Conservation (phyloP, 2,113 vertebrate genomes). For the Coregonus clupeaformis region DNA sequence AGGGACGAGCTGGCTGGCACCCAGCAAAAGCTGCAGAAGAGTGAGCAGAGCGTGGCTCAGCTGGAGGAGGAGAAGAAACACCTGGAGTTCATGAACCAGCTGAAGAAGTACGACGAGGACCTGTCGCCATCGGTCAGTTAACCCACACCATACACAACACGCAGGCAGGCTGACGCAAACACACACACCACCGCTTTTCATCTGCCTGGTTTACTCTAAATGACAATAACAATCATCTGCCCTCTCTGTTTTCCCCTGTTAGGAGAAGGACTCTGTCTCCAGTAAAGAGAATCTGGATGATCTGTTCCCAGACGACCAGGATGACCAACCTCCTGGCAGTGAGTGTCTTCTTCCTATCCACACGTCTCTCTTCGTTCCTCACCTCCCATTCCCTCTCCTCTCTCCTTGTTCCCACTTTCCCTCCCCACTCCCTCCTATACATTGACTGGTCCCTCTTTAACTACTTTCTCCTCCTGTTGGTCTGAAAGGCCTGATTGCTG, state of each 20-base stretch:
- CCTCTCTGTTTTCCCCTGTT: neutral
- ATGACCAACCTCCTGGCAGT: slow-evolving; percentile 94
- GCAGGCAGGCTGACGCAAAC: too few relatives aligned
- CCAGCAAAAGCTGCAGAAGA: slow-evolving; percentile 88
- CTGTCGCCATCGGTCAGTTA: slow-evolving; percentile 90
- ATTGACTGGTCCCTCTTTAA: too few relatives aligned
- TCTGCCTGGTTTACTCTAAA: neutral
- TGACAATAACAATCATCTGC: neutral
- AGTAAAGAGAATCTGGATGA: slow-evolving; percentile 94
- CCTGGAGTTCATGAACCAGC: slow-evolving; percentile 91
- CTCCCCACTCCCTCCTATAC: too few relatives aligned
- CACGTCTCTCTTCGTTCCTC: neutral
- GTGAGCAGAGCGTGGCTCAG: slow-evolving; percentile 89
- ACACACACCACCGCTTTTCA: neutral
- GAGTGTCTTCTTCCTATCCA: slow-evolving; percentile 57
- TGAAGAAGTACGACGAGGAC: slow-evolving; percentile 87
- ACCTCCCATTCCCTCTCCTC: too few relatives aligned
- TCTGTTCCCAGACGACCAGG: slow-evolving; percentile 96
- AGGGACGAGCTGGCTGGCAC: slow-evolving; percentile 87
- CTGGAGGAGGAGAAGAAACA: slow-evolving; percentile 93
- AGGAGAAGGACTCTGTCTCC: slow-evolving; percentile 93
- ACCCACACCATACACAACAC: neutral
- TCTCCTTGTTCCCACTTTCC: too few relatives aligned
- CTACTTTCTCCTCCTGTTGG: too few relatives aligned
- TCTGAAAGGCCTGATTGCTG: too few relatives aligned